Conservation (phyloP, 2,888 invertebrate species). For the Noctua comes region DNA sequence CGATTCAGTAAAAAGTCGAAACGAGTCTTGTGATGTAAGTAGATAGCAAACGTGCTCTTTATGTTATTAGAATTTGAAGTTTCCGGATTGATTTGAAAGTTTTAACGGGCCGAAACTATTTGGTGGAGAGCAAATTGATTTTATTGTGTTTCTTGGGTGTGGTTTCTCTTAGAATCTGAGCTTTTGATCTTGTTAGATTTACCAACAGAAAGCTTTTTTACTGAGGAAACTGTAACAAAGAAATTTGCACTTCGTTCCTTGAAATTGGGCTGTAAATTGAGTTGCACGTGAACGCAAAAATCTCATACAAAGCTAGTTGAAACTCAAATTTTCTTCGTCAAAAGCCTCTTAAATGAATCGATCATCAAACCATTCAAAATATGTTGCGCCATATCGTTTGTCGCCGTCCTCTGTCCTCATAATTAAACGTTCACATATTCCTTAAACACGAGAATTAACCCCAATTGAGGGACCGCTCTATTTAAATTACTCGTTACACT, state of each 20-base stretch:
- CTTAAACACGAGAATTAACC: constrained; percentile 90
- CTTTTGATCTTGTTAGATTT: constrained; percentile 39
- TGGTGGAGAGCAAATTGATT: constrained; percentile 71
- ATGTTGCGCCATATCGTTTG: constrained; percentile 72
- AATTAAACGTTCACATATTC: constrained; percentile 88
- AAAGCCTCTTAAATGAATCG: constrained; percentile 54
- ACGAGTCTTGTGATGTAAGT: constrained; percentile 85
- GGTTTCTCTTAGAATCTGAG: constrained; percentile 63
- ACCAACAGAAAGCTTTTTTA: constrained; percentile 24
- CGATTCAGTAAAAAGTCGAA: constrained; percentile 87
- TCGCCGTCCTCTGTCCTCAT: constrained; percentile 76
- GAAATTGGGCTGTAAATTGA: constrained; percentile 4
- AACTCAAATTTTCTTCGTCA: background rate
- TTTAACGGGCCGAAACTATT: constrained; percentile 70
- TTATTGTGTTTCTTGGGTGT: constrained; percentile 65
- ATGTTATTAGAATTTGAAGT: constrained; percentile 86
- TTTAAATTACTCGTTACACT: constrained; percentile 89
- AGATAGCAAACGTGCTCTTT: constrained; percentile 88
- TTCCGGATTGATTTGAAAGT: constrained; percentile 87
- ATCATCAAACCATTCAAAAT: constrained; percentile 68
- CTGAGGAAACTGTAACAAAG: background rate
- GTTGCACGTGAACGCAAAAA: background rate
- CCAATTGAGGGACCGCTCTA: constrained; percentile 90
- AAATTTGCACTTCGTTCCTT: background rate
- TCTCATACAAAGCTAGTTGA: background rate